A percentile compares a stretch with the other conserved stretches of the same genome.
Evolutionary conservation across 2,797 vertebrate species (phyloP).

Genomic region (Bucorvus abyssinicus): DNA sequence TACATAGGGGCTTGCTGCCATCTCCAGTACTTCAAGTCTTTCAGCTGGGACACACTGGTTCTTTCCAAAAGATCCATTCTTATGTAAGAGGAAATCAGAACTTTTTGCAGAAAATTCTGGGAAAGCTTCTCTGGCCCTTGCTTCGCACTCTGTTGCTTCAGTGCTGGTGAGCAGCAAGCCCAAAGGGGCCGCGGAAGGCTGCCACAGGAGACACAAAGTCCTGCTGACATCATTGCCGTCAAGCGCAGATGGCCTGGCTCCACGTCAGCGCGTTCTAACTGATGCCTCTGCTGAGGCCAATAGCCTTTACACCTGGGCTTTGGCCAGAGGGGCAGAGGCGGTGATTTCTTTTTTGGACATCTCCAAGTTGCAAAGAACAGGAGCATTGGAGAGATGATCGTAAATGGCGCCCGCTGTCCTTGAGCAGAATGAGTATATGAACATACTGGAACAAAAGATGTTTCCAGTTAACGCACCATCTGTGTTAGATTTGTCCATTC

Average conservation of each 20-base stretch:
- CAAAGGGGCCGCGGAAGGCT: background rate
- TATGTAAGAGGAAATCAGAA: background rate
- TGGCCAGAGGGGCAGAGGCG: background rate
- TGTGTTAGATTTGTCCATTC: constrained; percentile 63
- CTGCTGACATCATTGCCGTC: background rate
- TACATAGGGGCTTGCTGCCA: background rate
- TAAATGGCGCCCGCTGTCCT: background rate
- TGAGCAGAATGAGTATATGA: background rate
- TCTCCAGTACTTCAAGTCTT: background rate
- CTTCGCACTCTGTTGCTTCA: background rate
- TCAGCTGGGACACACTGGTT: background rate
- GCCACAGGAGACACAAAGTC: background rate
- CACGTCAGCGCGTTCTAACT: background rate
- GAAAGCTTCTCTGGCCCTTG: background rate
- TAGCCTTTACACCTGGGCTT: background rate
- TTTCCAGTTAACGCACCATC: constrained; percentile 57
- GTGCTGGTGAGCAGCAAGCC: background rate
- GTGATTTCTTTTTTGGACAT: background rate
- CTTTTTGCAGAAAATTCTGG: background rate
- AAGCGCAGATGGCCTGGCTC: background rate
- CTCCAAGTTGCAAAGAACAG: background rate
- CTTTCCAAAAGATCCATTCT: background rate
- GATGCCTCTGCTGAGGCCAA: background rate
- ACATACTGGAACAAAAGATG: constrained; percentile 9
- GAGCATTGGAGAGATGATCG: background rate